phyloP scores from a whole-genome alignment of 1,140 invertebrate species.

The Bombyx mandarina region DNA sequence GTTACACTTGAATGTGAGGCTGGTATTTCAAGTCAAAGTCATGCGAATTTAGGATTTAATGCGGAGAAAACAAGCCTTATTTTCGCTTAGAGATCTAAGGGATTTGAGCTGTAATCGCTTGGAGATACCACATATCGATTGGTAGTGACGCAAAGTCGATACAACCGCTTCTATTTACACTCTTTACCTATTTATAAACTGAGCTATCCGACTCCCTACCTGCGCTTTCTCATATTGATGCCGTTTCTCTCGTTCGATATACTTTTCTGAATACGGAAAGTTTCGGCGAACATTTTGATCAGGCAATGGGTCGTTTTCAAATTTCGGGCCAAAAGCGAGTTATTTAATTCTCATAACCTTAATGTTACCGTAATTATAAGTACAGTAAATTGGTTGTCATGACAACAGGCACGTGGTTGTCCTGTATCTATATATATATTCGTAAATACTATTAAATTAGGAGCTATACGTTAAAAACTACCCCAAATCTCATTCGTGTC shows the following conservation, averaged over 20 bases:
- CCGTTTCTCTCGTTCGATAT: not conserved
- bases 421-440: no score
- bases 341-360: no score
- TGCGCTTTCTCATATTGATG: slow-evolving; percentile 19
- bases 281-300: no score
- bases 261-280: no score
- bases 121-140: slow-evolving; percentile 50
- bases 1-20: slow-evolving; percentile 5
- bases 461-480: no score
- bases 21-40: slow-evolving; percentile 4
- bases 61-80: slow-evolving; percentile 4
- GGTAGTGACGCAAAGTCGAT: slow-evolving; percentile 53
- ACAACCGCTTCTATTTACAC: slow-evolving; percentile 64
- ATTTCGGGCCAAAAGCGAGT: no score
- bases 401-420: no score
- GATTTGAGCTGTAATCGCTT: slow-evolving; percentile 22
- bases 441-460: no score
- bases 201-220: slow-evolving; percentile 50
- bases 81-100: slow-evolving; percentile 13
- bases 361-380: no score
- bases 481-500: no score
- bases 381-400: no score
- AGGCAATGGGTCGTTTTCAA: no score
- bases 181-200: slow-evolving; percentile 66
- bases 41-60: slow-evolving; percentile 7